Evolutionary conservation across 2,113 vertebrate genomes (phyloP).

Genomic region (Rhynchomys soricoides): DNA sequence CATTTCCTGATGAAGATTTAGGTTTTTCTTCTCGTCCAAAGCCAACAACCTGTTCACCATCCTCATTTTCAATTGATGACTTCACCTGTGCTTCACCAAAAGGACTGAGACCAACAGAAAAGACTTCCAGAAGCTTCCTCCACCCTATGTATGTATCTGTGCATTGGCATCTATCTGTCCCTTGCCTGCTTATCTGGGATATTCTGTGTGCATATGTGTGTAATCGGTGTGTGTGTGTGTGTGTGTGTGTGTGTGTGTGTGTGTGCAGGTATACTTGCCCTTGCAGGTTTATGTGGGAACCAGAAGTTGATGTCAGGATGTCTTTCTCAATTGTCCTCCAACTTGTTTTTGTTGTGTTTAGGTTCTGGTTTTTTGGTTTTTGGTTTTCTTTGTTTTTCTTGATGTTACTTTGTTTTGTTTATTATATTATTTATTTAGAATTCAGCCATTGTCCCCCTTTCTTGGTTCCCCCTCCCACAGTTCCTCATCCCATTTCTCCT

Average conservation of each 20-base stretch:
- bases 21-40: not conserved
- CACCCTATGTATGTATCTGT: not conserved
- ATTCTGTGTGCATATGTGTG: not conserved
- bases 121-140: not conserved
- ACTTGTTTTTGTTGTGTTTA: not conserved
- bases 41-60: rapidly evolving
- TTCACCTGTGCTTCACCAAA: not conserved
- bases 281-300: not conserved
- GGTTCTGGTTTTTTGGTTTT: too few relatives aligned
- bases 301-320: not conserved
- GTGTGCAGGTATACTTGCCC: not conserved
- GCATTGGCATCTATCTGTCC: not conserved
- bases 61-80: not conserved
- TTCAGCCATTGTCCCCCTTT: too few relatives aligned
- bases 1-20: not conserved
- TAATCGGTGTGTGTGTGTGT: not conserved
- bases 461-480: too few relatives aligned
- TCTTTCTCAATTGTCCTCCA: not conserved
- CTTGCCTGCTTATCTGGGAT: not conserved
- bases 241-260: not conserved
- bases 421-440: too few relatives aligned
- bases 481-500: too few relatives aligned
- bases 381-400: too few relatives aligned
- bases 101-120: not conserved
- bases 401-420: too few relatives aligned